Percentiles rank a stretch among this genome's conserved stretches.
Conservation (phyloP, 1,140 invertebrate species). For the Drosophila arawakana region DNA sequence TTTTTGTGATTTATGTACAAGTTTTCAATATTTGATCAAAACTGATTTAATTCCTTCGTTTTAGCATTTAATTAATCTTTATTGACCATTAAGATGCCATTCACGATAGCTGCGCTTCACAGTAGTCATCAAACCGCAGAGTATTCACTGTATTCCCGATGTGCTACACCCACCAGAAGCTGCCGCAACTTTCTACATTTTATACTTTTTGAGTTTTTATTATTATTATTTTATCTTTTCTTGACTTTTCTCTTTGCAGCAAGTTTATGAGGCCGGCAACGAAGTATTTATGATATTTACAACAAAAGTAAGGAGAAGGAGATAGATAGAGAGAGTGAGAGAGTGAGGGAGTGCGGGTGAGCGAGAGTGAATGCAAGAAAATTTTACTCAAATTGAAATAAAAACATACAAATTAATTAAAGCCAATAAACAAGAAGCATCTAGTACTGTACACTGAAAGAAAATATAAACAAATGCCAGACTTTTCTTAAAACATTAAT, state of each 20-base stretch:
- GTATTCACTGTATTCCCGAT: neutral
- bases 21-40: conserved; percentile 59
- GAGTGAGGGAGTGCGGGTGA: neutral
- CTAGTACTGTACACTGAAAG: neutral
- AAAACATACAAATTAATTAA: conserved; percentile 84
- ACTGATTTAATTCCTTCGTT: conserved; percentile 39
- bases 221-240: conserved; percentile 43
- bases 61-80: conserved; percentile 75
- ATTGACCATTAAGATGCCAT: conserved; percentile 76
- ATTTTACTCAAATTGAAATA: conserved; percentile 74
- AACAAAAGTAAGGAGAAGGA: conserved; percentile 58
- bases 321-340: conserved; percentile 26
- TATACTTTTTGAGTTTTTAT: conserved; percentile 39
- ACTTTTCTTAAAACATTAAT: too few species aligned
- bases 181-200: conserved; percentile 60
- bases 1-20: conserved; percentile 65
- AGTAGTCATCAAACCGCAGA: conserved; percentile 43
- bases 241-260: conserved; percentile 2
- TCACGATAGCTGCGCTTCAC: conserved; percentile 53
- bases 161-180: conserved; percentile 50
- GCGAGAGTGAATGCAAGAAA: neutral
- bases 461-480: too few species aligned
- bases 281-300: conserved; percentile 82
- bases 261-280: conserved; percentile 60
- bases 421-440: conserved; percentile 63